A percentile compares a stretch with the other conserved stretches of the same genome.
These are phyloP conservation scores for Thunnus albacares DNA, from an alignment of 2,797 vertebrate species.

Conservation along the genomic window DNA sequence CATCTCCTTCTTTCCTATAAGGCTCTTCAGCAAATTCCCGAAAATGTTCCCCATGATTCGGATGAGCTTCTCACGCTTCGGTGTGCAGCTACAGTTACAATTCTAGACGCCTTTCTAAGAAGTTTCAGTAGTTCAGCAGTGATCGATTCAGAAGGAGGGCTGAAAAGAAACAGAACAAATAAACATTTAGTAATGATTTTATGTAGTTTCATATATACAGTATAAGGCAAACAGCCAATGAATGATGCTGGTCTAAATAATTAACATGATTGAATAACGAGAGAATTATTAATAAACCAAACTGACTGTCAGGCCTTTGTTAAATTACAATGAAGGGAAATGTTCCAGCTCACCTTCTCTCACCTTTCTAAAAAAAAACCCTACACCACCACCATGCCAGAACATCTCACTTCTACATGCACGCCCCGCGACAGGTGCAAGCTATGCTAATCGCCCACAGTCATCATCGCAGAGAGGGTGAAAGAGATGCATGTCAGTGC, in stretches of 20 bases:
- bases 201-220: background rate
- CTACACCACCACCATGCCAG: conserved; percentile 7
- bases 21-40: conserved; percentile 95
- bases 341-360: background rate
- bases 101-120: conserved; percentile 22
- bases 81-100: conserved; percentile 21
- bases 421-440: conserved; percentile 52
- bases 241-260: conserved; percentile 9
- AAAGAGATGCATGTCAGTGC: conserved; percentile 57
- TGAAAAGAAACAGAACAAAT: conserved; percentile 50
- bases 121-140: conserved; percentile 41
- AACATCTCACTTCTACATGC: conserved; percentile 38
- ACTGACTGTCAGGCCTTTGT: background rate
- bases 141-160: conserved; percentile 38
- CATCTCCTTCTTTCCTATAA: conserved; percentile 99
- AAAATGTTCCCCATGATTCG: conserved; percentile 97
- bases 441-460: conserved; percentile 44
- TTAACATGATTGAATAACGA: conserved; percentile 1
- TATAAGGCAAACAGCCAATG: background rate
- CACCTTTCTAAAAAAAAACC: background rate
- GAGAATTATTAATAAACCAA: background rate
- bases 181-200: background rate
- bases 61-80: conserved; percentile 47
- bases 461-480: conserved; percentile 48
- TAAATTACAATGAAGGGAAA: conserved; percentile 6